Base-by-base conservation (phyloP, 2,113 vertebrate genomes). In the Myotis lucifugus region DNA sequence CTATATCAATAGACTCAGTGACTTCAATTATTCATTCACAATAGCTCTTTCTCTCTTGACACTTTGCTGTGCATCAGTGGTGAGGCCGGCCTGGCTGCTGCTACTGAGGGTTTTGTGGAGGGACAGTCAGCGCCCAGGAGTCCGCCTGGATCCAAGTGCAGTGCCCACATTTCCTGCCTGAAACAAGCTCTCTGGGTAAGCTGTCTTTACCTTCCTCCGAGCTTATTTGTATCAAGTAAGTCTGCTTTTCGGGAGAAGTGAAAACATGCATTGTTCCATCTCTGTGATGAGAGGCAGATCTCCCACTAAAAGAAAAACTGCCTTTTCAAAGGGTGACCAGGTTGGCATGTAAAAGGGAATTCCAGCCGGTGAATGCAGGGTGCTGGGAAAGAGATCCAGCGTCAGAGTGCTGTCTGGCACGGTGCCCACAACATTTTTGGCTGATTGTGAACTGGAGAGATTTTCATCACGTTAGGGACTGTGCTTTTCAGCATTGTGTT, bases 321-420 rank as follows among this genome's bases (percentile, higher is more conserved):
- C 88, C 17, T 88, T 96, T 79, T 73, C 78, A 93, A 97, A 97
- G 85, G 21, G 37, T 42, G 95, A 69, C 5, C 27, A 93, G 93
- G 94, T 88, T 97, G 96, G 93, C 89, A 96, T 76, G 89, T 95
- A 73, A 96, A 92, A 97, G 85, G 59, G 72, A 95, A 93, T 97
- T 96, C 93, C 85, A 97, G 67, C 88, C 83, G 79, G 69, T 73
- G 96, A 84, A 91, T 93, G 93, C 84, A 88, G 93, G 92, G 66
- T 5, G 13, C 73, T 89, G 94, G 86, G 85, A 86, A 91, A 95
- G 88, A 91, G 85, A 88, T 61, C 50, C 81, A 72, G 72, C 27
- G 1, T 77, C 83, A 82, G 93, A 94, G 81, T 14, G 50, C 59
- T 82, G 37, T 50, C 90, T 97, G 97, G 97, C 93, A 50, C 85